A percentile compares a stretch with the other conserved stretches of the same genome.
phyloP scores from a whole-genome alignment of 2,113 vertebrate genomes.

The Myotis davidii region DNA sequence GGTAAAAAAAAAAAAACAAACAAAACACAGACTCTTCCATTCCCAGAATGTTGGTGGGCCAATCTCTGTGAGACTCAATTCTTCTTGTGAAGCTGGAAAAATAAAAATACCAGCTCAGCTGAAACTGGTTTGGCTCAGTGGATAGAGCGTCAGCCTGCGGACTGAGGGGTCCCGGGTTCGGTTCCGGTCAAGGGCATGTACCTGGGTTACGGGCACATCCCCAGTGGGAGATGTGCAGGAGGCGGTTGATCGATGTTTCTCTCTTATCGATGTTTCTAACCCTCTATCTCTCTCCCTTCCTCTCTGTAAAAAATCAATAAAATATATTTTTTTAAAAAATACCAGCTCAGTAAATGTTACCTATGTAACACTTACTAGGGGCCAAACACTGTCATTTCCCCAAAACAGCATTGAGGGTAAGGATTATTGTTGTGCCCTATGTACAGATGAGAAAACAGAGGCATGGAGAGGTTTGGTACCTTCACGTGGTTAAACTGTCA shows the following conservation, averaged over 20 bases:
- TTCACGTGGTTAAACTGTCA: background rate
- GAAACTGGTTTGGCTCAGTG: no score
- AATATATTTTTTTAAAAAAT: no score
- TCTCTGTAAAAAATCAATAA: no score
- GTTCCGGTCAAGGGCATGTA: no score
- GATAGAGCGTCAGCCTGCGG: no score
- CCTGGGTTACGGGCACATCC: no score
- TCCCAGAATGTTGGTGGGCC: background rate
- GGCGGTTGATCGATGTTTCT: no score
- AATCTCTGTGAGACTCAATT: background rate
- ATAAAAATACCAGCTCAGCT: background rate
- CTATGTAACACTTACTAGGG: background rate
- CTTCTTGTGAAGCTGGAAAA: background rate
- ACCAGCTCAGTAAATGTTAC: background rate
- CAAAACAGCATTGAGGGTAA: background rate
- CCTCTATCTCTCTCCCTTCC: no score
- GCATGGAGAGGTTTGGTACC: background rate
- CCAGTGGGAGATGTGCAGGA: no score
- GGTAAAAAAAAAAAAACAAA: background rate
- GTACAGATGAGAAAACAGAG: slow-evolving; percentile 17
- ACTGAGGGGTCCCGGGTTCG: no score
- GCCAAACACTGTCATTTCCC: background rate
- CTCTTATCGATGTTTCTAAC: no score
- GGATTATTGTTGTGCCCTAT: background rate
- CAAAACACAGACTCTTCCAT: background rate